phyloP scores from a whole-genome alignment of 2,888 invertebrate species.

The Leptinotarsa haldemani region DNA sequence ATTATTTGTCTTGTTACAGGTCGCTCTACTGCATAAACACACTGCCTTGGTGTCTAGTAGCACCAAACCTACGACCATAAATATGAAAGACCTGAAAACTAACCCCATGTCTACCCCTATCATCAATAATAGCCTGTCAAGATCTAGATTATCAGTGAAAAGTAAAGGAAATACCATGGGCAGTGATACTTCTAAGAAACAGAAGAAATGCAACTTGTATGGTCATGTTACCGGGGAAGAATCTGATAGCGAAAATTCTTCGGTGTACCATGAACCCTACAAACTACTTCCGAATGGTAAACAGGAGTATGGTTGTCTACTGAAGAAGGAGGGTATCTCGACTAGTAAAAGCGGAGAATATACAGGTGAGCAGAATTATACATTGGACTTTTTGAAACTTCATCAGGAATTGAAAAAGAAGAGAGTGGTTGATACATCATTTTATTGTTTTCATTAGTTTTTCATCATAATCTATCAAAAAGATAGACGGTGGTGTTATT shows the following conservation, averaged over 20 bases:
- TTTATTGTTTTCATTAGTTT: too few relatives aligned
- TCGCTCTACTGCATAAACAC: constrained; percentile 74
- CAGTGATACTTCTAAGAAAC: constrained; percentile 60
- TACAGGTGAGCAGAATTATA: constrained; percentile 61
- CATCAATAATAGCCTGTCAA: constrained; percentile 69
- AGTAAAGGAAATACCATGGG: constrained; percentile 62
- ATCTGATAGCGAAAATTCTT: constrained; percentile 70
- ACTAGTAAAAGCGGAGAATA: constrained; percentile 70
- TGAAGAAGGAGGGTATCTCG: constrained; percentile 67
- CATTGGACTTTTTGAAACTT: too few relatives aligned
- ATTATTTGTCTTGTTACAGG: constrained; percentile 49
- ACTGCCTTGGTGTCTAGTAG: constrained; percentile 71
- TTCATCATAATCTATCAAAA: too few relatives aligned
- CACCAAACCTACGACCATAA: constrained; percentile 69
- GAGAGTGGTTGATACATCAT: too few relatives aligned
- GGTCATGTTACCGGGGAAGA: constrained; percentile 68
- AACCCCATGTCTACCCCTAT: constrained; percentile 68
- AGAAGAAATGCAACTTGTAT: constrained; percentile 64
- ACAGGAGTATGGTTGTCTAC: constrained; percentile 67
- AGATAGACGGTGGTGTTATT: too few relatives aligned
- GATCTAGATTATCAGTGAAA: constrained; percentile 67
- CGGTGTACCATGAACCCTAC: constrained; percentile 71
- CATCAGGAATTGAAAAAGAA: too few relatives aligned
- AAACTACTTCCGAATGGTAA: constrained; percentile 68
- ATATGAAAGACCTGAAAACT: constrained; percentile 71